Evolutionary conservation across 2,797 vertebrate genomes (phyloP).

Genomic region (Sebastes kiyomatsui): DNA sequence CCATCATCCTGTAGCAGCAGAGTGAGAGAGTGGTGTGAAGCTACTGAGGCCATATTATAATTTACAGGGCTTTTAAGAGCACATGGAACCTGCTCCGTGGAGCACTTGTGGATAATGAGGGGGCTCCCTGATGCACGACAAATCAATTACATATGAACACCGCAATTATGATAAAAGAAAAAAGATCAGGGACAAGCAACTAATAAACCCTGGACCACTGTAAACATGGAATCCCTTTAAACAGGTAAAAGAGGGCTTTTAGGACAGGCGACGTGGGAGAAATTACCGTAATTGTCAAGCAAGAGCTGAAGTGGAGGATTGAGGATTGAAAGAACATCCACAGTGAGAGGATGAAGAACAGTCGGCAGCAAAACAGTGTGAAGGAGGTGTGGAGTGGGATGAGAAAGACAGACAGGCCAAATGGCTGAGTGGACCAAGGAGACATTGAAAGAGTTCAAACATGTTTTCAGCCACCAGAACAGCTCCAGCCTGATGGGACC

Average conservation of each 20-base stretch:
- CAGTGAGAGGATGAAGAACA: constrained; percentile 67
- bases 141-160: constrained; percentile 23
- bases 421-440: constrained; percentile 59
- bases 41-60: constrained; percentile 26
- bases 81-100: constrained; percentile 26
- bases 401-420: constrained; percentile 69
- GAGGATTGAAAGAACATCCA: constrained; percentile 66
- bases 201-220: constrained; percentile 10
- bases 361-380: constrained; percentile 68
- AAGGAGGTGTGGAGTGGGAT: constrained; percentile 79
- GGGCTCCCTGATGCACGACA: constrained; percentile 20
- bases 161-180: constrained; percentile 1
- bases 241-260: constrained; percentile 14
- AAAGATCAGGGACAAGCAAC: neutral
- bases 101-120: constrained; percentile 14
- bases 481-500: constrained; percentile 15
- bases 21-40: constrained; percentile 11
- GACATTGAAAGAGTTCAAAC: constrained; percentile 41
- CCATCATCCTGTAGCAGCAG: constrained; percentile 39
- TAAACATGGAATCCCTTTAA: constrained; percentile 22
- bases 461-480: constrained; percentile 43
- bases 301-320: constrained; percentile 38
- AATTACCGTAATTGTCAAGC: constrained; percentile 34
- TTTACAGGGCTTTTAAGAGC: constrained; percentile 27
- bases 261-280: constrained; percentile 23